Percentiles rank a stretch among this genome's conserved stretches.
These are phyloP conservation scores for Mesochorus sp. DNA, from an alignment of 2,888 invertebrate species.

Conservation along the genomic window DNA sequence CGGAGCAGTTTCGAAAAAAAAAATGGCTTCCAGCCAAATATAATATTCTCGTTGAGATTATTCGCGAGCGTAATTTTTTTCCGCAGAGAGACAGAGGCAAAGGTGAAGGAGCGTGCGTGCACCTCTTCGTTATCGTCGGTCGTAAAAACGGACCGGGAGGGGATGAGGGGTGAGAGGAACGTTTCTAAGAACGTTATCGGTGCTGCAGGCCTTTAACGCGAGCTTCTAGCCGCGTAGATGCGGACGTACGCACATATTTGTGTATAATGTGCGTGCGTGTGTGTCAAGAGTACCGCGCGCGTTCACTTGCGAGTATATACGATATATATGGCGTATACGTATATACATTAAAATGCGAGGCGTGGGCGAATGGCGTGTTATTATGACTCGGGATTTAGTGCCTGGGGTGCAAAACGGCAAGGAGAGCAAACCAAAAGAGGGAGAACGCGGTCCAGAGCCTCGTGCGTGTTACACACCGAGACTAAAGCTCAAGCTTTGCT, in stretches of 20 bases:
- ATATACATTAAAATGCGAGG: slow-evolving; percentile 63
- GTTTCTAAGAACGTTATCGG: slow-evolving; percentile 74
- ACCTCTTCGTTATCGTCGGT: slow-evolving; percentile 64
- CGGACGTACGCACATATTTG: background rate
- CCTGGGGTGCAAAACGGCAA: slow-evolving; percentile 46
- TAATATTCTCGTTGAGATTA: slow-evolving; percentile 13
- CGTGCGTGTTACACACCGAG: slow-evolving; percentile 53
- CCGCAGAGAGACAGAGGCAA: slow-evolving; percentile 8
- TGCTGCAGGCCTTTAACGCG: slow-evolving; percentile 20
- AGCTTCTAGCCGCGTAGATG: background rate
- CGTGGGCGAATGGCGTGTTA: slow-evolving; percentile 68
- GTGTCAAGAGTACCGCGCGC: slow-evolving; percentile 10
- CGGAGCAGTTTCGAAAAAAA: background rate
- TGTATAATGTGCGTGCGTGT: background rate
- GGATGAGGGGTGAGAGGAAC: slow-evolving; percentile 5
- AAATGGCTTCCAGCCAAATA: background rate
- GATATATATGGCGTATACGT: no score
- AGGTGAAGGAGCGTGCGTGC: slow-evolving; percentile 23
- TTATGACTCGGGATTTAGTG: slow-evolving; percentile 72
- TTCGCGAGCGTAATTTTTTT: background rate
- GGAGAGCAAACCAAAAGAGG: background rate
- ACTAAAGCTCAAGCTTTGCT: background rate
- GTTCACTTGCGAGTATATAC: slow-evolving; percentile 35
- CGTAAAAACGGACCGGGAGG: slow-evolving; percentile 68
- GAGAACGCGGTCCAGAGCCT: slow-evolving; percentile 10